Evolutionary conservation across 2,888 invertebrate species (phyloP).

Genomic region (Dromius quadrimaculatus): DNA sequence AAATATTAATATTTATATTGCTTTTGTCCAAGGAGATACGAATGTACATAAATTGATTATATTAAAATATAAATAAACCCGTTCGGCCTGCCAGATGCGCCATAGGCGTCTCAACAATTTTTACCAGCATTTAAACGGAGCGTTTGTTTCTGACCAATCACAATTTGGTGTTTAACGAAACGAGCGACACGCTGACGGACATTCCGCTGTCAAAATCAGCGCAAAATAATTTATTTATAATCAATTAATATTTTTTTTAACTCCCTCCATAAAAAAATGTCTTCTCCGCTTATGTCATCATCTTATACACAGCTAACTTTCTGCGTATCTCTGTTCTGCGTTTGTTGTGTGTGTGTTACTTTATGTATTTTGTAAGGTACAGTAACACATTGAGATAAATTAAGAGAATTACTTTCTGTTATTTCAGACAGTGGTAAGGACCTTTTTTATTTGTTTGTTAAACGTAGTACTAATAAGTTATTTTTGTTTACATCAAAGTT

Average conservation of each 20-base stretch:
- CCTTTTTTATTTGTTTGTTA: constrained; percentile 24
- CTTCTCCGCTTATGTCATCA: background rate
- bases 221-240: no score
- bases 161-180: no score
- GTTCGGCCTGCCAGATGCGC: background rate
- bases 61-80: constrained; percentile 52
- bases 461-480: constrained; percentile 25
- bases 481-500: constrained; percentile 21
- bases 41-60: constrained; percentile 53
- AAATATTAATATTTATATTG: constrained; percentile 52
- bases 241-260: background rate
- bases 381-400: constrained; percentile 45
- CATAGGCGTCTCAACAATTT: constrained; percentile 23
- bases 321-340: constrained; percentile 20
- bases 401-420: constrained; percentile 49
- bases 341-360: constrained; percentile 33
- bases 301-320: constrained; percentile 21
- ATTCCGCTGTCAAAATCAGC: no score
- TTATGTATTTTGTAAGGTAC: constrained; percentile 49
- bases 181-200: no score
- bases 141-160: no score
- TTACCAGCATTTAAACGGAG: no score
- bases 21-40: constrained; percentile 52
- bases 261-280: background rate
- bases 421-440: constrained; percentile 30